These are phyloP conservation scores for Propithecus coquereli DNA, from an alignment of 2,113 vertebrate genomes.

Conservation along the genomic window DNA sequence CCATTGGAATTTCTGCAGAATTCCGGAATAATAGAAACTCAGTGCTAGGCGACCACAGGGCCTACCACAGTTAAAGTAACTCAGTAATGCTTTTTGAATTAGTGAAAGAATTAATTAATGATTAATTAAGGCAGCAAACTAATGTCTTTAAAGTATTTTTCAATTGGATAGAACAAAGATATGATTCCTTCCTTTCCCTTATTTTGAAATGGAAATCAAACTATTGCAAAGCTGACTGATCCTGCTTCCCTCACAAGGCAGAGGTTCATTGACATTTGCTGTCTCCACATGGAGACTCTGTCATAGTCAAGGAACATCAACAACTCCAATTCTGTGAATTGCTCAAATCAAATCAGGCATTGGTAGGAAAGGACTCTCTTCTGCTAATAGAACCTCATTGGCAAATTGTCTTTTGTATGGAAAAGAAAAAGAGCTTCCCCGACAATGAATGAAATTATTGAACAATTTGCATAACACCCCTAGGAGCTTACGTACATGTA, in stretches of 20 bases:
- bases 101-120: background rate
- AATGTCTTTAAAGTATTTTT: background rate
- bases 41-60: background rate
- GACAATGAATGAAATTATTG: slow-evolving; percentile 11
- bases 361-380: slow-evolving; percentile 11
- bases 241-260: slow-evolving; percentile 46
- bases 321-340: background rate
- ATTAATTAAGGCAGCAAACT: background rate
- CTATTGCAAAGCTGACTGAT: slow-evolving; percentile 40
- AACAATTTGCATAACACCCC: background rate
- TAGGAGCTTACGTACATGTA: background rate
- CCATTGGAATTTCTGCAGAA: background rate
- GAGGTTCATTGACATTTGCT: background rate
- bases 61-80: background rate
- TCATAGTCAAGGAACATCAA: background rate
- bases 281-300: background rate
- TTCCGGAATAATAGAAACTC: background rate
- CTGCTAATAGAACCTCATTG: background rate
- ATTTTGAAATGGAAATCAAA: slow-evolving; percentile 50
- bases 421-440: background rate
- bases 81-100: background rate
- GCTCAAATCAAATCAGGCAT: background rate
- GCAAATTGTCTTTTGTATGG: background rate
- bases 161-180: background rate
- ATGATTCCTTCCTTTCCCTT: background rate